phyloP scores from a whole-genome alignment of 2,797 vertebrate species.

The Botia kubotai region DNA sequence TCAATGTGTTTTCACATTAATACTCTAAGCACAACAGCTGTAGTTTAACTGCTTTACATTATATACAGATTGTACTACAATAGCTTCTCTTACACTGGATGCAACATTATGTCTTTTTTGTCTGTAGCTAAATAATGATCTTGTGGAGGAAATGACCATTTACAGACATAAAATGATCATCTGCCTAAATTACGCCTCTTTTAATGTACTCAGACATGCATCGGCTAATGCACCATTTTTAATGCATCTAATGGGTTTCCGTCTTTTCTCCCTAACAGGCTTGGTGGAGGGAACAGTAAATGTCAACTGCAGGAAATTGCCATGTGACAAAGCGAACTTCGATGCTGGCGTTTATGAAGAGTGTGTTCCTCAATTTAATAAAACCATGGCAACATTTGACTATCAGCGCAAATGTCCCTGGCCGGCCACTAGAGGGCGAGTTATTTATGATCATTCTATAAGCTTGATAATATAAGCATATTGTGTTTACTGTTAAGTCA shows the following conservation, averaged over 20 bases:
- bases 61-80: too few relatives aligned
- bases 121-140: conserved; percentile 38
- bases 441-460: not conserved
- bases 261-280: conserved; percentile 53
- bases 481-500: not conserved
- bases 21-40: too few relatives aligned
- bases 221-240: conserved; percentile 22
- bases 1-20: too few relatives aligned
- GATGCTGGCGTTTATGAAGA: conserved; percentile 40
- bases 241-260: not conserved
- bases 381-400: conserved; percentile 64
- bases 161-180: conserved; percentile 51
- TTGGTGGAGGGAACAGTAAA: not conserved
- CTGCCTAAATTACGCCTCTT: conserved; percentile 38
- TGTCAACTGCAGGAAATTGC: fast-evolving
- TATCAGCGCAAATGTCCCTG: conserved; percentile 70
- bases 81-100: not conserved
- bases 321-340: conserved; percentile 68
- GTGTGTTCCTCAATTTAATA: conserved; percentile 70
- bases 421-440: conserved; percentile 70
- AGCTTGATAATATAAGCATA: too few relatives aligned
- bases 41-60: too few relatives aligned
- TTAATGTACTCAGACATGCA: conserved; percentile 29
- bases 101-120: conserved; percentile 20
- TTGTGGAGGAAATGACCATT: conserved; percentile 54